Evolutionary conservation across 2,797 vertebrate species (phyloP), one percentile per base, ranked within the genome.

Genomic region (Neostethus bicornis): DNA sequence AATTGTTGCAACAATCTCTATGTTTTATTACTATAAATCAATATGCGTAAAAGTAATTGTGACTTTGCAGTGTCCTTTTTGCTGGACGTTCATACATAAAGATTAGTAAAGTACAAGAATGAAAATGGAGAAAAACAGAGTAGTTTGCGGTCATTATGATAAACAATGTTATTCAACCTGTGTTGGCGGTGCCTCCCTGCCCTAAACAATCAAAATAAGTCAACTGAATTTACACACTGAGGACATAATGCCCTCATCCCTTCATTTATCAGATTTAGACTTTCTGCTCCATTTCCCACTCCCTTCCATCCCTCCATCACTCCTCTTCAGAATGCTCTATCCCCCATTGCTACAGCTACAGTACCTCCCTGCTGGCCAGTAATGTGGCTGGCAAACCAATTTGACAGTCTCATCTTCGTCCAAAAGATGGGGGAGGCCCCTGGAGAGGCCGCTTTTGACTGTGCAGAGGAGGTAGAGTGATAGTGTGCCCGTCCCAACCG

Each of bases 361-460:
- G 42, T 41, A 72, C 90, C 89, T 92, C 92, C 93, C 93, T 90
- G 83, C 78, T 92, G 90, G 86, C 93, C 90, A 87, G 90, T 95
- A 95, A 97, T 95, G 93, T 95, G 94, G 93, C 95, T 95, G 92
- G 93, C 93, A 94, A 95, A 95, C 93, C 94, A 95, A 96, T 96
- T 94, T 95, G 94, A 94, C 93, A 92, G 93, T 93, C 95, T 96
- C 94, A 92, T 96, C 93, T 95, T 93, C 92, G 92, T 94, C 94
- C 93, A 93, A 93, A 94, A 94, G 93, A 85, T 46, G 89, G 93
- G 92, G 92, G 75, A 85, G 85, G 85, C 71, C 95, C 95, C 94
- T 60, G 46, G 93, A 94, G 95, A 91, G 93, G 86, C 90, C 89
- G 90, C 94, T 94, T 93, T 79, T 86, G 92, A 93, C 92, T 93